Evolutionary conservation across 2,797 vertebrate species (phyloP), one percentile per base, ranked within the genome.

Genomic region (Acrossocheilus fasciatus): DNA sequence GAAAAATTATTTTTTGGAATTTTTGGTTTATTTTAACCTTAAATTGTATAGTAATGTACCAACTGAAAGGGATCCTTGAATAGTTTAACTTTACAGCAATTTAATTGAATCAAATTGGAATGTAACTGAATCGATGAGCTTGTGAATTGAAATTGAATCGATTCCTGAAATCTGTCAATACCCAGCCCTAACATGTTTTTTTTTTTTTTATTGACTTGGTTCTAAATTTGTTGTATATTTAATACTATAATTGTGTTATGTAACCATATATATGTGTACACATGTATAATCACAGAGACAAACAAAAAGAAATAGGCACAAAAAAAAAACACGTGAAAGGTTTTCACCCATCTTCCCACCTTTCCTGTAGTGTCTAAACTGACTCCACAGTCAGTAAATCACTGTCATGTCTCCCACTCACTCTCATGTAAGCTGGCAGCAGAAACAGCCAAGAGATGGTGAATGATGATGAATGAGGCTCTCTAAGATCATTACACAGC

Each of bases 391-490:
- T 54, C 54, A 76, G 59, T 86, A 43, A 36, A 84, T 76, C 72
- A 76, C 30, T 50, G 72, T 76, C 72, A 75, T 52, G 57, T 81
- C 70, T 74, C 50, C n/a, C 70, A 54, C 43, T 83, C 78, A 83
- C 34, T 36, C 74, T 83, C 20, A n/a, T 66, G 23, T 72, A 62
- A 8, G 62, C 8, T 8, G 3, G 30, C 34, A 68, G 20, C 57
- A 81, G 54, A 78, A 70, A 74, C 72, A 79, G 59, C 14, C 43
- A n/a, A 81, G 64, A 82, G 36, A 77, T 74, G 26, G 43, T 66
- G 59, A 82, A 82, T 90, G 85, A 86, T 89, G 87, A 90, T 88
- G 41, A 88, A 87, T 76, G 83, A 87, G 73, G 39, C 68, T 80
- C 81, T 79, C 80, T 39, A 69, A 50, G 68, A 43, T 70, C 30